Evolutionary conservation across 2,797 vertebrate genomes (phyloP).

Genomic region (Tapirus indicus): DNA sequence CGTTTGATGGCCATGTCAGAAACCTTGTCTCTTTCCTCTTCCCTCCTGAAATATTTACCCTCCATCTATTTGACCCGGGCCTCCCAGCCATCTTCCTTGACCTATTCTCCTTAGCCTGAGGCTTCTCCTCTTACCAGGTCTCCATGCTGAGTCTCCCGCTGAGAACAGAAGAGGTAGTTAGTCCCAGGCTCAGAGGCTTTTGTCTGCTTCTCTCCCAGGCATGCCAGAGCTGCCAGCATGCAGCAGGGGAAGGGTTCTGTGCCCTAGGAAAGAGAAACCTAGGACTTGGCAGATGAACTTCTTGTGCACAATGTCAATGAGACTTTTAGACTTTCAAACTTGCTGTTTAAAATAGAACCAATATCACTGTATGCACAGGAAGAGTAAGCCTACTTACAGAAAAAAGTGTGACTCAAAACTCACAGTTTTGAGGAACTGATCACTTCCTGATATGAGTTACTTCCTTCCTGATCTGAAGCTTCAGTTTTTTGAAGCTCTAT

Average conservation of each 20-base stretch:
- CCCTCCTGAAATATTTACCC: not conserved
- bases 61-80: not conserved
- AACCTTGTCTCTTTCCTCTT: not conserved
- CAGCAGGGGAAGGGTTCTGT: not conserved
- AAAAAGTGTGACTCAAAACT: not conserved
- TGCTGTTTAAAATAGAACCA: not conserved
- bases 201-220: not conserved
- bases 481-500: not conserved
- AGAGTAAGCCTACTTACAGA: not conserved
- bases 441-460: not conserved
- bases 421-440: conserved; percentile 55
- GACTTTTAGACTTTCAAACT: not conserved
- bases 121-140: conserved; percentile 18
- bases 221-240: not conserved
- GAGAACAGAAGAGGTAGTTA: not conserved
- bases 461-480: conserved; percentile 36
- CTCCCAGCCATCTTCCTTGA: not conserved
- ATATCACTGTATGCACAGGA: not conserved
- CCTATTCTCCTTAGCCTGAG: not conserved
- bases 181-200: not conserved
- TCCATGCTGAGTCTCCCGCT: not conserved
- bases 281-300: not conserved
- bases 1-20: not conserved
- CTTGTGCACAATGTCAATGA: not conserved
- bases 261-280: not conserved